phyloP scores from a whole-genome alignment of 2,888 invertebrate species.

The Agonum fuliginosum region DNA sequence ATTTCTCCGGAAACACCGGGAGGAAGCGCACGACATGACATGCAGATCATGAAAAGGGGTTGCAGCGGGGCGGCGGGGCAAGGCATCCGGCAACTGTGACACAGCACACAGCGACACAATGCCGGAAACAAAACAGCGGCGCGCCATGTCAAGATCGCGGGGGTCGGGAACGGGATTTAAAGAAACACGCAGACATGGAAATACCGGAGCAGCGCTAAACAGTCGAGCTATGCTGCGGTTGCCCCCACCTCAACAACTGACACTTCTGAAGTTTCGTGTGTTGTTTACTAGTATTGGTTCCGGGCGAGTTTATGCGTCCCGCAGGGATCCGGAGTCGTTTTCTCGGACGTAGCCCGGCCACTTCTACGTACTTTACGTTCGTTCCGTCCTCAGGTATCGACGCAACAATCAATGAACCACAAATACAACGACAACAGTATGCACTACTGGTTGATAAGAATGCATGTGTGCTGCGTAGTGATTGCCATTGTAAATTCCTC shows the following conservation, averaged over 20 bases:
- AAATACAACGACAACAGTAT: background rate
- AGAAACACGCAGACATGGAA: constrained; percentile 52
- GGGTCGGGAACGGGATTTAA: constrained; percentile 47
- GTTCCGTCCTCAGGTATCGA: constrained; percentile 24
- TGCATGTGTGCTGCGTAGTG: constrained; percentile 10
- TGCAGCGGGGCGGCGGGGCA: constrained; percentile 62
- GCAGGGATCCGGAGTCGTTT: constrained; percentile 18
- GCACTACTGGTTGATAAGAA: constrained; percentile 22
- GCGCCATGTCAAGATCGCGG: constrained; percentile 59
- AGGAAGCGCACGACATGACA: constrained; percentile 66
- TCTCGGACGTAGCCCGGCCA: constrained; percentile 27
- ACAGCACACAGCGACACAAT: constrained; percentile 61
- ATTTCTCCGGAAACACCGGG: constrained; percentile 62
- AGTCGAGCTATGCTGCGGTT: constrained; percentile 15
- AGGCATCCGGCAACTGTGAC: constrained; percentile 65
- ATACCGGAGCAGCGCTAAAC: constrained; percentile 34
- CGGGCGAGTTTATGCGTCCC: constrained; percentile 47
- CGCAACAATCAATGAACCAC: constrained; percentile 17
- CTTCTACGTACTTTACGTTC: constrained; percentile 37
- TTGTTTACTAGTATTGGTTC: constrained; percentile 52
- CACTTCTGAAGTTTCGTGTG: constrained; percentile 32
- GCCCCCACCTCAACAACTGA: constrained; percentile 4
- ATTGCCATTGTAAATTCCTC: constrained; percentile 65
- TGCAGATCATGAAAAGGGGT: constrained; percentile 65
- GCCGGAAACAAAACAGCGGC: constrained; percentile 64